A percentile compares a stretch with the other conserved stretches of the same genome.
Evolutionary conservation across 2,888 invertebrate genomes (phyloP).

Genomic region (Kuschelorhynchus macadamiae): DNA sequence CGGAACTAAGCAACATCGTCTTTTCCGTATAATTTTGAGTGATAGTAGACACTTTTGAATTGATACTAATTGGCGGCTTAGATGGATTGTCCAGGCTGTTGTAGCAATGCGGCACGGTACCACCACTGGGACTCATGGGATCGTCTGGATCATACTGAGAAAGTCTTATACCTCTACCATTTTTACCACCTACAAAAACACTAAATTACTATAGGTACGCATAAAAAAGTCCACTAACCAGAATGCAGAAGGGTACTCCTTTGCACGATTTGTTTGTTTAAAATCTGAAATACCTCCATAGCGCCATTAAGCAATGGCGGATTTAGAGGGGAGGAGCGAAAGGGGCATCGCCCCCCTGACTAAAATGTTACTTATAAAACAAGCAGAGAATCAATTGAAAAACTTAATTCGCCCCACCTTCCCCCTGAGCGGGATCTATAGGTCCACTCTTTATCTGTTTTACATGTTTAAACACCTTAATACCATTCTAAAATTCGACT

Average conservation of each 20-base stretch:
- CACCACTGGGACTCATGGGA: slow-evolving; percentile 69
- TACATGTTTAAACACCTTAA: too few relatives aligned
- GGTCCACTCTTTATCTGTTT: too few relatives aligned
- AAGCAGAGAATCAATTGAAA: too few relatives aligned
- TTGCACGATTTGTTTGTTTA: too few relatives aligned
- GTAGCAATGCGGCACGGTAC: slow-evolving; percentile 63
- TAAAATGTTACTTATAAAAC: too few relatives aligned
- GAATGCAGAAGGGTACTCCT: slow-evolving; percentile 55
- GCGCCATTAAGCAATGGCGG: too few relatives aligned
- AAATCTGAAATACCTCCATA: too few relatives aligned
- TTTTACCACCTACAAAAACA: slow-evolving; percentile 72
- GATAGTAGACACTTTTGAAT: slow-evolving; percentile 83
- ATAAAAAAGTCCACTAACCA: slow-evolving; percentile 62
- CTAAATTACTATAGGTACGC: slow-evolving; percentile 26
- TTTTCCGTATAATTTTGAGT: slow-evolving; percentile 94
- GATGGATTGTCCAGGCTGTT: slow-evolving; percentile 63
- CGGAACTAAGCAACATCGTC: slow-evolving; percentile 94
- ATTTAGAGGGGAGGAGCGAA: too few relatives aligned
- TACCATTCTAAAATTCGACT: too few relatives aligned
- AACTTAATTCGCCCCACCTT: too few relatives aligned
- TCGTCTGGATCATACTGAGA: slow-evolving; percentile 80
- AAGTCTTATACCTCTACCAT: slow-evolving; percentile 77
- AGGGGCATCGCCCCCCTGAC: too few relatives aligned
- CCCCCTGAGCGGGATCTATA: too few relatives aligned
- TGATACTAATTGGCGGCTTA: slow-evolving; percentile 61